Evolutionary conservation across 2,888 invertebrate species (phyloP).

Genomic region (Drosophila longiperda): DNA sequence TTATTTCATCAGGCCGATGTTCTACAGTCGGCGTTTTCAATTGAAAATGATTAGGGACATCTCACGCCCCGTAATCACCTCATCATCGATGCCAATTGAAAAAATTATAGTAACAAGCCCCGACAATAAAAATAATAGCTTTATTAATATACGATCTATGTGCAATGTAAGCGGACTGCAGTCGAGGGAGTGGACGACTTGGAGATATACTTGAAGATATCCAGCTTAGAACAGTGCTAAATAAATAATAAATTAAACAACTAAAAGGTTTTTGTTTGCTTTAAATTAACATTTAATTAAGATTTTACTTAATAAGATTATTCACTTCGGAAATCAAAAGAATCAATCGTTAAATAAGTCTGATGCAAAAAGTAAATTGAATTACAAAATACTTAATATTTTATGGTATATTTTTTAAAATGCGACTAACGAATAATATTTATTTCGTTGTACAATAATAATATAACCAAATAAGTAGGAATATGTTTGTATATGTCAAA

Average conservation of each 20-base stretch:
- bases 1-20: not conserved
- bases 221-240: not conserved
- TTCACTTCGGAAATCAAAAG: not conserved
- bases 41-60: slow-evolving; percentile 1
- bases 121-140: slow-evolving; percentile 12
- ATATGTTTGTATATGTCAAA: not conserved
- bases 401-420: not conserved
- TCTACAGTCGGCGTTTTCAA: slow-evolving; percentile 6
- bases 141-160: slow-evolving; percentile 16
- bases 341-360: not conserved
- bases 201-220: not conserved
- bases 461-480: not conserved
- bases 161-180: not conserved
- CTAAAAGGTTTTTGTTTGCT: not conserved
- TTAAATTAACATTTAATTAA: not conserved
- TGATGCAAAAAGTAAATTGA: not conserved
- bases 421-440: not conserved
- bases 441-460: not conserved
- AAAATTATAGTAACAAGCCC: slow-evolving; percentile 21
- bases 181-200: not conserved
- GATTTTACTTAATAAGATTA: not conserved
- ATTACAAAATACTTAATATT: not conserved
- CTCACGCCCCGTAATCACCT: not conserved
- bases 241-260: not conserved
- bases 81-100: slow-evolving; percentile 33